A percentile compares a stretch with the other conserved stretches of the same genome.
Evolutionary conservation across 2,113 vertebrate species (phyloP).

Genomic region (Ophthalmolycus amberensis): DNA sequence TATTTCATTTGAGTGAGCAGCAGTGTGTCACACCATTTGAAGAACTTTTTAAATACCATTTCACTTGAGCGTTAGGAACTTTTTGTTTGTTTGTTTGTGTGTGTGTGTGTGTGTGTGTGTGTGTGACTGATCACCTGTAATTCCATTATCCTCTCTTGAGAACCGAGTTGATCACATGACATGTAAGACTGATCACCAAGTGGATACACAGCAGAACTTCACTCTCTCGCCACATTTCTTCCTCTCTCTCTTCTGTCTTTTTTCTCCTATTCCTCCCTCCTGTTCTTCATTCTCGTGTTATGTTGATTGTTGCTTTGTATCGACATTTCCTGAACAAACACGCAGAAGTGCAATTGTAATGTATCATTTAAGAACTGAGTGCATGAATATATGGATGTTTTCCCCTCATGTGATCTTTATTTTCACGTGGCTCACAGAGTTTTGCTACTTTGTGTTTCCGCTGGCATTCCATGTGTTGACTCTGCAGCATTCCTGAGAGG

Average conservation of each 20-base stretch:
- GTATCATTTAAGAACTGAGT: background rate
- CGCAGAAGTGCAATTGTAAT: background rate
- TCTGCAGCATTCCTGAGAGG: slow-evolving; percentile 14
- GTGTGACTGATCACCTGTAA: slow-evolving; percentile 71
- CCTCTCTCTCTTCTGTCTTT: background rate
- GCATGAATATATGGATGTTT: background rate
- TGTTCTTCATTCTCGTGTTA: background rate
- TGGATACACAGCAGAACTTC: slow-evolving; percentile 4
- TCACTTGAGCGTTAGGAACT: background rate
- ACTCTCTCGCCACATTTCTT: background rate
- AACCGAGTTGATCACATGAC: slow-evolving; percentile 61
- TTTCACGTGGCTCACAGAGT: background rate
- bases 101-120: slow-evolving; percentile 24
- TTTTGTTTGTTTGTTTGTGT: background rate
- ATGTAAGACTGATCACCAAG: slow-evolving; percentile 31
- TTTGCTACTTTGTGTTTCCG: slow-evolving; percentile 3
- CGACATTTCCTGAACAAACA: background rate
- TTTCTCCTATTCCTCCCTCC: background rate
- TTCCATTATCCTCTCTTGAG: slow-evolving; percentile 74
- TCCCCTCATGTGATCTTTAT: background rate
- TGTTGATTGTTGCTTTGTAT: background rate
- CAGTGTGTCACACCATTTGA: background rate
- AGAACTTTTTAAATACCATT: background rate
- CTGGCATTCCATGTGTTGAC: slow-evolving; percentile 19
- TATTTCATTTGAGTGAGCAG: background rate